These are phyloP conservation scores for Brachyopa scutellaris DNA, from an alignment of 2,888 invertebrate genomes.

Conservation along the genomic window DNA sequence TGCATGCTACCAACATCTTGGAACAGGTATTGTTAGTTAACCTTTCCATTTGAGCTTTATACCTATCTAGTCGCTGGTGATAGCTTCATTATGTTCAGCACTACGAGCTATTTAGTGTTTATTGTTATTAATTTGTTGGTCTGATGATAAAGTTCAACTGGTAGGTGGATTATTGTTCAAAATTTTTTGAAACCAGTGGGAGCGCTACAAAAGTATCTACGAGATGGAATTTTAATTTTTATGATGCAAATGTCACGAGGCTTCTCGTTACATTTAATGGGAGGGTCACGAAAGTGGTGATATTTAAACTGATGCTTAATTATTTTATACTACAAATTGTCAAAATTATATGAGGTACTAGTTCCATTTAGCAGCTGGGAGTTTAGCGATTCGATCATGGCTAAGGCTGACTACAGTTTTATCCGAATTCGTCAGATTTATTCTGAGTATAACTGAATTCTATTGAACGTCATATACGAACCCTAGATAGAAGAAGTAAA, in stretches of 20 bases:
- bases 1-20: background rate
- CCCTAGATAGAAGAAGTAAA: too few relatives aligned
- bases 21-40: constrained; percentile 54
- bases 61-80: constrained; percentile 2
- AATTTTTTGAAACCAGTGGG: background rate
- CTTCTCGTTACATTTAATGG: background rate
- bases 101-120: constrained; percentile 22
- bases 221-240: constrained; percentile 1
- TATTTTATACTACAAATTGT: too few relatives aligned
- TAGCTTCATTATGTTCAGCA: constrained; percentile 53
- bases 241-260: constrained; percentile 4
- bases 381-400: too few relatives aligned
- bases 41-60: constrained; percentile 42
- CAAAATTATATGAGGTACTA: too few relatives aligned
- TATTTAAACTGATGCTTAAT: too few relatives aligned
- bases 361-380: too few relatives aligned
- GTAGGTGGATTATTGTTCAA: constrained; percentile 4
- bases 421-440: too few relatives aligned
- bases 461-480: too few relatives aligned
- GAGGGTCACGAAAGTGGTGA: constrained; percentile 17
- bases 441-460: too few relatives aligned
- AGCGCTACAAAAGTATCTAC: constrained; percentile 2
- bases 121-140: constrained; percentile 56
- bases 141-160: constrained; percentile 48
- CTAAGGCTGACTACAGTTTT: too few relatives aligned